Conservation (phyloP, 2,888 invertebrate genomes). For the Drosophila antonietae region DNA sequence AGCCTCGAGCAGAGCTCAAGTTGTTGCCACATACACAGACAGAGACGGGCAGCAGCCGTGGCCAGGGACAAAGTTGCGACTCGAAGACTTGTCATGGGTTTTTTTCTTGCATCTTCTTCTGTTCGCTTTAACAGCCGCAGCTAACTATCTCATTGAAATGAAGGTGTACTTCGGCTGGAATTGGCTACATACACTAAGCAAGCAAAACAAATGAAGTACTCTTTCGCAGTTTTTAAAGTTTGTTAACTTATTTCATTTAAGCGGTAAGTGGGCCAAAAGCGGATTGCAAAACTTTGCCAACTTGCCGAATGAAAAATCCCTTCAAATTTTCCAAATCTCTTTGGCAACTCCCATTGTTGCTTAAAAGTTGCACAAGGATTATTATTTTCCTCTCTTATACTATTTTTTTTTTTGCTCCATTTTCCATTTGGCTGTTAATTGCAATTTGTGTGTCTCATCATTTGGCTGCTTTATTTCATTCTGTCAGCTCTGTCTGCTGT, state of each 20-base stretch:
- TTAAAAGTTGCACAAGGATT: conserved; percentile 1
- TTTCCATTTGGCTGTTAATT: conserved; percentile 1
- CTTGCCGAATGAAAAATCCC: conserved; percentile 30
- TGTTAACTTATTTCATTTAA: conserved; percentile 32
- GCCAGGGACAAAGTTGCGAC: conserved; percentile 43
- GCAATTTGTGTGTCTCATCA: not conserved
- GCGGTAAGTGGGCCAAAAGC: conserved; percentile 40
- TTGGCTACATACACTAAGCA: conserved; percentile 8
- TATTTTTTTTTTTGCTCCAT: not conserved
- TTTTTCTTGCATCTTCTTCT: conserved; percentile 9
- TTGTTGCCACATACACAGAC: conserved; percentile 27
- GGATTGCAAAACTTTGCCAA: conserved; percentile 28
- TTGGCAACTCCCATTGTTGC: conserved; percentile 18
- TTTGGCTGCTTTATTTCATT: not conserved
- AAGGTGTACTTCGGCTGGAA: conserved; percentile 25
- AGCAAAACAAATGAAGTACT: conserved; percentile 14
- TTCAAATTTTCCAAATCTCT: conserved; percentile 22
- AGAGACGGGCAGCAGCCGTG: conserved; percentile 35
- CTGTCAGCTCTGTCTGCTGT: not conserved
- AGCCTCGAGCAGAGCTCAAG: conserved; percentile 48
- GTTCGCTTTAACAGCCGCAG: not conserved
- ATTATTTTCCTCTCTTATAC: not conserved
- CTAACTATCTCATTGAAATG: conserved; percentile 19
- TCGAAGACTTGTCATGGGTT: conserved; percentile 24
- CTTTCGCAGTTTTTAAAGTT: conserved; percentile 21